phyloP scores from a whole-genome alignment of 1,140 invertebrate genomes.

The Archegozetes longisetosus region DNA sequence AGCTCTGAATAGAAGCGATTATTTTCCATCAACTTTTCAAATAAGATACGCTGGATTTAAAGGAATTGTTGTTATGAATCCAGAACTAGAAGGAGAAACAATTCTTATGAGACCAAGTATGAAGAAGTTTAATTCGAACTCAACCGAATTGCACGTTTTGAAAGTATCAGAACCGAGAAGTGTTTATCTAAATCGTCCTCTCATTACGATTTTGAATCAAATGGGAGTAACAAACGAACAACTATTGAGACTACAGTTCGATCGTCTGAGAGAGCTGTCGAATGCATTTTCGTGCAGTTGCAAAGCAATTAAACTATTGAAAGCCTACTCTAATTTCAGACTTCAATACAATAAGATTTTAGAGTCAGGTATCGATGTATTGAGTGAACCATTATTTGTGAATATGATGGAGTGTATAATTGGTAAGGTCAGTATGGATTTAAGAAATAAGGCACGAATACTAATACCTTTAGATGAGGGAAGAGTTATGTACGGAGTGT shows the following conservation, averaged over 20 bases:
- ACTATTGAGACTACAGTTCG: conserved; percentile 15
- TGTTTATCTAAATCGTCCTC: conserved; percentile 19
- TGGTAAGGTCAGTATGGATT: conserved; percentile 4
- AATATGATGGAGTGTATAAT: conserved; percentile 11
- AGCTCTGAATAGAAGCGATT: conserved; percentile 2
- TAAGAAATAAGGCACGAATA: conserved; percentile 20
- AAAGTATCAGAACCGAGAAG: conserved; percentile 6
- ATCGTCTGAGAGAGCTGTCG: conserved; percentile 10
- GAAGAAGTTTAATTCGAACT: conserved; percentile 19
- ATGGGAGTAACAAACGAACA: conserved; percentile 10
- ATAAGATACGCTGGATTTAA: conserved; percentile 23
- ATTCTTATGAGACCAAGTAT: conserved; percentile 20
- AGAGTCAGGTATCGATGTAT: conserved; percentile 15
- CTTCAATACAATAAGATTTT: conserved; percentile 3
- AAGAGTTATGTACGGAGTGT: conserved; percentile 22
- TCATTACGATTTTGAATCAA: conserved; percentile 22
- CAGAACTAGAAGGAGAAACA: conserved; percentile 4
- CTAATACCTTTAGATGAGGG: conserved; percentile 13
- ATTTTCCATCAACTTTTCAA: conserved; percentile 20
- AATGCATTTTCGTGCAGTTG: conserved; percentile 18
- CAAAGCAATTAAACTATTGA: conserved; percentile 14
- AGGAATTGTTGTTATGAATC: conserved; percentile 21
- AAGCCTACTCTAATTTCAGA: background rate
- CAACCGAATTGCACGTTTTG: background rate
- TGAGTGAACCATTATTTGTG: conserved; percentile 19